Conservation (phyloP, 1,140 invertebrate species). For the Panulirus ornatus region DNA sequence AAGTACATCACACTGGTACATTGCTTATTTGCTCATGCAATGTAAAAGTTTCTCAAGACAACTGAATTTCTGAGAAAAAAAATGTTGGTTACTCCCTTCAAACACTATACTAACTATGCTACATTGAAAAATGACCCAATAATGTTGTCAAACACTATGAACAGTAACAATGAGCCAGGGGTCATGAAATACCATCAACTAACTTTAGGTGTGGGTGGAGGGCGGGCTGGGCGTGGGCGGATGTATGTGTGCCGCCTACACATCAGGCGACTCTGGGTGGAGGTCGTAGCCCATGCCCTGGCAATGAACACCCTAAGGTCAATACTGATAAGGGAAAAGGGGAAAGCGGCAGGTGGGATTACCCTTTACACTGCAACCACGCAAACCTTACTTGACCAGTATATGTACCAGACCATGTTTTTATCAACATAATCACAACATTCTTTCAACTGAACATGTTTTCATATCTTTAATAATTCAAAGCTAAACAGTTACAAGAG, state of each 20-base stretch:
- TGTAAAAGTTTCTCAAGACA: background rate
- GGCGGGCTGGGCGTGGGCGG: conserved; percentile 68
- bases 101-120: conserved; percentile 33
- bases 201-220: conserved; percentile 74
- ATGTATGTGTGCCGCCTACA: conserved; percentile 71
- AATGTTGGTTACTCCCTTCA: background rate
- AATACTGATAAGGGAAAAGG: conserved; percentile 16
- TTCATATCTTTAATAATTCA: background rate
- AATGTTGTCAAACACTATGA: conserved; percentile 22
- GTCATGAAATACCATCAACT: conserved; percentile 57
- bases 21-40: conserved; percentile 8
- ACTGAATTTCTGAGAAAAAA: background rate
- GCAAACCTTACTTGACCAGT: background rate
- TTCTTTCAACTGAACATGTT: background rate
- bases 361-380: background rate
- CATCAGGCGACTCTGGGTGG: conserved; percentile 75
- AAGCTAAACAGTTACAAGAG: background rate
- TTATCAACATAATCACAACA: background rate
- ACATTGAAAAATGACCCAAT: background rate
- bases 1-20: background rate
- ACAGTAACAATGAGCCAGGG: background rate
- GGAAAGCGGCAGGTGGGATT: background rate
- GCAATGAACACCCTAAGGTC: conserved; percentile 59
- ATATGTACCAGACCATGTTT: background rate
- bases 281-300: conserved; percentile 75